Conservation (phyloP, 2,113 vertebrate species). For the Synodontis membranacea region DNA sequence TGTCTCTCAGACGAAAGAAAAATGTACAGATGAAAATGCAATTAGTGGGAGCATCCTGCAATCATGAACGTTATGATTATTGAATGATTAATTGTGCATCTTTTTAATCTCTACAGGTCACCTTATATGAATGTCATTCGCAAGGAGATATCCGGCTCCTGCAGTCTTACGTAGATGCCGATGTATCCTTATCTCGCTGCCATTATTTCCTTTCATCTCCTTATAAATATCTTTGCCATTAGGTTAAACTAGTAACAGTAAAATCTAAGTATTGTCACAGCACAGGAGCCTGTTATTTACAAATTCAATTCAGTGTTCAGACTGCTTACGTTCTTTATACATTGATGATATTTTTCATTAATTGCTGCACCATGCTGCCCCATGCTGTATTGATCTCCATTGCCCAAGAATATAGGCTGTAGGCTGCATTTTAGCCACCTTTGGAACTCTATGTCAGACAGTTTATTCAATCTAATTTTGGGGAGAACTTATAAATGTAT, state of each 20-base stretch:
- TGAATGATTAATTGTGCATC: too few species aligned
- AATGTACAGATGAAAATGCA: neutral
- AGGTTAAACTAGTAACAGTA: neutral
- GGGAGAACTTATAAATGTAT: neutral
- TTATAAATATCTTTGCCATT: neutral
- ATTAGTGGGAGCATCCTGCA: neutral
- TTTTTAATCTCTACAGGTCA: conserved; percentile 77
- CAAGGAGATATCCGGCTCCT: conserved; percentile 93
- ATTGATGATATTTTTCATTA: neutral
- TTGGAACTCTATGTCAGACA: neutral
- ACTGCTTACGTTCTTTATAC: neutral
- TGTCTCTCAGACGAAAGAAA: neutral
- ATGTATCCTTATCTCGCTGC: conserved; percentile 83
- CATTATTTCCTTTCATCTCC: neutral
- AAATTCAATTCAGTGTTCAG: neutral
- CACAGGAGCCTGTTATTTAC: neutral
- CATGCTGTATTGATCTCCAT: too few species aligned
- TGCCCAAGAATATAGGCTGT: too few species aligned
- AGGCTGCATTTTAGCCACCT: neutral
- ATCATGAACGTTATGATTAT: neutral
- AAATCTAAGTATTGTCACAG: neutral
- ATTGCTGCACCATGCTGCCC: too few species aligned
- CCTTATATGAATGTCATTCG: conserved; percentile 96
- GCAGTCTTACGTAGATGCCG: conserved; percentile 96
- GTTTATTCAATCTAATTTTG: neutral